Percentiles rank a stretch among this genome's conserved stretches.
phyloP scores from a whole-genome alignment of 2,888 invertebrate genomes.

The Lypha dubia region DNA sequence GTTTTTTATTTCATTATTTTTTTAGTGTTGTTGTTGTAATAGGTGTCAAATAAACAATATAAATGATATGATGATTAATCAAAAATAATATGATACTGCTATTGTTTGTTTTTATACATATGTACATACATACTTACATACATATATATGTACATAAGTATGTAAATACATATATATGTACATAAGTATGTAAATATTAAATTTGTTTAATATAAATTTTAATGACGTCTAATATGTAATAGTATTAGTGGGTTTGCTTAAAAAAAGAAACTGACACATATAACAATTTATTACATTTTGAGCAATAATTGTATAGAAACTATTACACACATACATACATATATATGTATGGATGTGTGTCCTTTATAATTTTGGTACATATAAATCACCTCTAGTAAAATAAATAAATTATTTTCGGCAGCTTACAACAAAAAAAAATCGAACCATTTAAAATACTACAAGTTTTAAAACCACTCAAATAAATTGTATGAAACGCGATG shows the following conservation, averaged over 20 bases:
- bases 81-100: constrained; percentile 20
- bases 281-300: background rate
- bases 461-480: too few relatives aligned
- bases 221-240: constrained; percentile 43
- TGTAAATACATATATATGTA: too few relatives aligned
- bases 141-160: too few relatives aligned
- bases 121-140: too few relatives aligned
- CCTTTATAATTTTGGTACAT: too few relatives aligned
- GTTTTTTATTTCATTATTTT: constrained; percentile 9
- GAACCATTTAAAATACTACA: too few relatives aligned
- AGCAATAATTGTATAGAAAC: background rate
- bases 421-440: too few relatives aligned
- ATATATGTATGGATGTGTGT: too few relatives aligned
- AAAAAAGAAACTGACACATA: background rate
- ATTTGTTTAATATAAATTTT: constrained; percentile 11
- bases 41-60: constrained; percentile 56
- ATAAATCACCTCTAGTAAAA: too few relatives aligned
- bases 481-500: too few relatives aligned
- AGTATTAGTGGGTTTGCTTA: constrained; percentile 4
- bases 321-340: background rate
- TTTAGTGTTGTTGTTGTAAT: constrained; percentile 46
- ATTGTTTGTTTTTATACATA: background rate
- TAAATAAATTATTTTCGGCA: too few relatives aligned
- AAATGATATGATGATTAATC: constrained; percentile 52
- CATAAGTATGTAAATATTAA: too few relatives aligned